A percentile compares a stretch with the other conserved stretches of the same genome.
Conservation (phyloP, 1,140 invertebrate species). For the Helicoverpa armigera region DNA sequence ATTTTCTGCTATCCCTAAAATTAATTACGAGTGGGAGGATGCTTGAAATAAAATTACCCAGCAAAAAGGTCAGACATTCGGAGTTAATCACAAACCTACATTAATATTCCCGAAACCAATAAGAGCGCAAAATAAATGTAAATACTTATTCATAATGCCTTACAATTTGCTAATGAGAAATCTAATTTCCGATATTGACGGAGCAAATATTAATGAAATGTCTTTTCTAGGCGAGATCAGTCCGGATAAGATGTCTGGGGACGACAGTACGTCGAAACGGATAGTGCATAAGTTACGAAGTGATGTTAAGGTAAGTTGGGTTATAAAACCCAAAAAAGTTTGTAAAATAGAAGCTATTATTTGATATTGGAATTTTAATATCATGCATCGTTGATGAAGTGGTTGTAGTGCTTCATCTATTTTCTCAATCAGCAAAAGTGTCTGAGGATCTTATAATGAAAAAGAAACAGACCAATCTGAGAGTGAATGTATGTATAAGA, state of each 20-base stretch:
- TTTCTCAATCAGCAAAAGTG: no score
- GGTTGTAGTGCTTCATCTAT: no score
- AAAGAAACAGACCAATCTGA: no score
- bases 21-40: constrained; percentile 2
- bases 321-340: neutral
- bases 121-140: neutral
- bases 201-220: constrained; percentile 22
- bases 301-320: constrained; percentile 91
- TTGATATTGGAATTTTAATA: no score
- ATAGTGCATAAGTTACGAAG: constrained; percentile 93
- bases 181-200: neutral
- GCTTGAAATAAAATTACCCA: neutral
- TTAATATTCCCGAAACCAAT: neutral
- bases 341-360: no score
- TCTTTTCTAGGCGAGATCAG: constrained; percentile 90
- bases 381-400: no score
- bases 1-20: neutral
- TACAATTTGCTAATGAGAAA: constrained; percentile 16
- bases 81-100: neutral
- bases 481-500: no score
- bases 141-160: neutral
- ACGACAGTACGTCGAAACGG: constrained; percentile 90
- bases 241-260: constrained; percentile 87
- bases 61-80: constrained; percentile 1
- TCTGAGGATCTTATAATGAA: no score